Conservation (phyloP, 2,113 vertebrate genomes). For the Mystacornis crossleyi region DNA sequence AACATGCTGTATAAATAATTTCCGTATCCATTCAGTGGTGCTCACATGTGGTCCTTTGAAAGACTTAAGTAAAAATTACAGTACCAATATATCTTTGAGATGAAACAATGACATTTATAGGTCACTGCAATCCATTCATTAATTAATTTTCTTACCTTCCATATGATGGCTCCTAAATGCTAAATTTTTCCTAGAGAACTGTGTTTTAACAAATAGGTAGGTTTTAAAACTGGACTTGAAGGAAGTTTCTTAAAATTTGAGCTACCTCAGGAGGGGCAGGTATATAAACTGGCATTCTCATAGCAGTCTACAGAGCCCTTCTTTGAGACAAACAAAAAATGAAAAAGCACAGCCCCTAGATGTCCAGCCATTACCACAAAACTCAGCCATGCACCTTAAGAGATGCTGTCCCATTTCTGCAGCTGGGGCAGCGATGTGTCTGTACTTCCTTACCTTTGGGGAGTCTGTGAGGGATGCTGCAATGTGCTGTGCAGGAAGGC, state of each 20-base stretch:
- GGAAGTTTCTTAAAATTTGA: slow-evolving; percentile 30
- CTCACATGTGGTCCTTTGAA: slow-evolving; percentile 66
- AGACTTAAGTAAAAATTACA: slow-evolving; percentile 55
- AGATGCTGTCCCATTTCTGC: not conserved
- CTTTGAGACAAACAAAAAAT: rapidly evolving
- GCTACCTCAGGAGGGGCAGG: slow-evolving; percentile 30
- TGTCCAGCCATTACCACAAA: not conserved
- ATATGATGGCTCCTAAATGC: slow-evolving; percentile 51
- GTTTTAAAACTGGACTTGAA: slow-evolving; percentile 26
- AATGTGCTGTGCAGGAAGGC: rapidly evolving
- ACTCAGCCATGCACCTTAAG: rapidly evolving
- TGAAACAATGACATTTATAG: slow-evolving; percentile 73
- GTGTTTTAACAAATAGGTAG: slow-evolving; percentile 33
- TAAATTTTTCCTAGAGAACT: not conserved
- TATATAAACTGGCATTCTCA: slow-evolving; percentile 35
- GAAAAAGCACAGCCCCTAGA: rapidly evolving
- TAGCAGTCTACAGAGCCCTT: not conserved
- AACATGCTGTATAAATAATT: slow-evolving; percentile 61
- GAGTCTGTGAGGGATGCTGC: not conserved
- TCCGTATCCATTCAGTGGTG: slow-evolving; percentile 27
- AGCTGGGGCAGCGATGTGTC: rapidly evolving
- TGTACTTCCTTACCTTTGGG: not conserved
- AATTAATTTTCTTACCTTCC: slow-evolving; percentile 73
- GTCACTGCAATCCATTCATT: slow-evolving; percentile 70
- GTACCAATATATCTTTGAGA: slow-evolving; percentile 62